phyloP scores from a whole-genome alignment of 2,888 invertebrate species.

The Capitulum mitella region DNA sequence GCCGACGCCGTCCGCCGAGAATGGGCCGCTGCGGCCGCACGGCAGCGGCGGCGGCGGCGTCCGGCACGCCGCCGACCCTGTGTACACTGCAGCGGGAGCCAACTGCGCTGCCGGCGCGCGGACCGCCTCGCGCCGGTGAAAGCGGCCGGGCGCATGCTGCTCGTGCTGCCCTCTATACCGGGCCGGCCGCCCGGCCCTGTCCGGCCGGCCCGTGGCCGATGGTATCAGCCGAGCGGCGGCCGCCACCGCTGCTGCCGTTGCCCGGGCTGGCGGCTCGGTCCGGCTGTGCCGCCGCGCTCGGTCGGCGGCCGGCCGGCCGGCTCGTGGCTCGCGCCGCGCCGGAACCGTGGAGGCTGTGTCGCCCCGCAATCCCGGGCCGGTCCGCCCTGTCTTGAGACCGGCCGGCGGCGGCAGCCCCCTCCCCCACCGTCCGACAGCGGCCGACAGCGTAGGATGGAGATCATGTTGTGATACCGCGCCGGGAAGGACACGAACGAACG shows the following conservation, averaged over 20 bases:
- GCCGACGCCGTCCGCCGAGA: background rate
- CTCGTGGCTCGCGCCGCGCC: no score
- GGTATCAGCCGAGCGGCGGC: background rate
- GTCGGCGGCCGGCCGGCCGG: no score
- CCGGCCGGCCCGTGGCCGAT: background rate
- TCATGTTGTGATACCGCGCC: background rate
- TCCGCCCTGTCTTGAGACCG: no score
- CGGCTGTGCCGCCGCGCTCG: background rate
- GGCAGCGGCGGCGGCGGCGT: background rate
- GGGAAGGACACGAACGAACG: background rate
- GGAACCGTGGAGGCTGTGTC: no score
- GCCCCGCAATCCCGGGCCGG: no score
- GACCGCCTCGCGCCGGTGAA: background rate
- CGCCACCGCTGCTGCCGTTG: no score
- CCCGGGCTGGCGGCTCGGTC: background rate
- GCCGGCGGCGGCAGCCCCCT: no score
- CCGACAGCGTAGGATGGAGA: background rate
- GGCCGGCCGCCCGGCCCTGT: background rate
- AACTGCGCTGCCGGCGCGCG: background rate
- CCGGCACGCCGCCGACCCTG: background rate
- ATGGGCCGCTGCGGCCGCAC: background rate
- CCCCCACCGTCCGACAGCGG: no score
- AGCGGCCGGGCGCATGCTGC: background rate
- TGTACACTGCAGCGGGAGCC: background rate
- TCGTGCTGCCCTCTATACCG: slow-evolving; percentile 13